Conservation (phyloP, 2,113 vertebrate species). For the Macrotus californicus region DNA sequence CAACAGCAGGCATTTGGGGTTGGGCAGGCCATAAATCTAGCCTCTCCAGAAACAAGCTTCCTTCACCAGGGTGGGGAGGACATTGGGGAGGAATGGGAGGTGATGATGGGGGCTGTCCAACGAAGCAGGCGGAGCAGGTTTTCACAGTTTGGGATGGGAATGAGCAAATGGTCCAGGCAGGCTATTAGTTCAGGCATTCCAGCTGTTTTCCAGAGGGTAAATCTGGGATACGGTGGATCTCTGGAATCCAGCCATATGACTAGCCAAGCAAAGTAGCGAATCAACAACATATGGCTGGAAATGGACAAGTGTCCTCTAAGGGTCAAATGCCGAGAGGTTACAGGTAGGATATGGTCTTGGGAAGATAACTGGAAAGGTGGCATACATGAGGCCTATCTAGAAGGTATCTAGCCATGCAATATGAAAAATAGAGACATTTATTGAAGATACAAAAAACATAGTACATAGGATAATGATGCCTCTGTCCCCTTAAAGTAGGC, state of each 20-base stretch:
- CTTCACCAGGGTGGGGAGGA: slow-evolving; percentile 35
- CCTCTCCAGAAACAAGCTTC: slow-evolving; percentile 54
- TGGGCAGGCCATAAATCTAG: slow-evolving; percentile 10
- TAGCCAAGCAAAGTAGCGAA: neutral
- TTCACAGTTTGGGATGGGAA: slow-evolving; percentile 1
- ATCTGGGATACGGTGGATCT: neutral
- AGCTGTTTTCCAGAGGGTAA: neutral
- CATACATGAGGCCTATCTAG: neutral
- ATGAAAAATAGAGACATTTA: too few relatives aligned
- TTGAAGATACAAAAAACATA: too few relatives aligned
- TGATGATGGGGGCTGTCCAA: neutral
- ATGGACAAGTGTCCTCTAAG: neutral
- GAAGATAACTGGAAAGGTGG: neutral
- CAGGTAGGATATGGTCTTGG: neutral
- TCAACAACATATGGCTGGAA: neutral
- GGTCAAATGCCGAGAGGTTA: neutral
- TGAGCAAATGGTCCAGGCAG: neutral
- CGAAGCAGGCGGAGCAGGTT: slow-evolving; percentile 5
- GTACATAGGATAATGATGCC: too few relatives aligned
- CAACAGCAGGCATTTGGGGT: slow-evolving; percentile 40
- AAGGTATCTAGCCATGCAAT: too few relatives aligned
- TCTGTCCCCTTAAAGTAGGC: too few relatives aligned
- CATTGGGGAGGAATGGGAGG: slow-evolving; percentile 5
- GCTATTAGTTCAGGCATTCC: neutral
- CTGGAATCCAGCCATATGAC: neutral